Percentiles rank a stretch among this genome's conserved stretches.
These are phyloP conservation scores for Cladopsammia gracilis DNA, from an alignment of 64 coral and sea anemone genomes.

Conservation along the genomic window DNA sequence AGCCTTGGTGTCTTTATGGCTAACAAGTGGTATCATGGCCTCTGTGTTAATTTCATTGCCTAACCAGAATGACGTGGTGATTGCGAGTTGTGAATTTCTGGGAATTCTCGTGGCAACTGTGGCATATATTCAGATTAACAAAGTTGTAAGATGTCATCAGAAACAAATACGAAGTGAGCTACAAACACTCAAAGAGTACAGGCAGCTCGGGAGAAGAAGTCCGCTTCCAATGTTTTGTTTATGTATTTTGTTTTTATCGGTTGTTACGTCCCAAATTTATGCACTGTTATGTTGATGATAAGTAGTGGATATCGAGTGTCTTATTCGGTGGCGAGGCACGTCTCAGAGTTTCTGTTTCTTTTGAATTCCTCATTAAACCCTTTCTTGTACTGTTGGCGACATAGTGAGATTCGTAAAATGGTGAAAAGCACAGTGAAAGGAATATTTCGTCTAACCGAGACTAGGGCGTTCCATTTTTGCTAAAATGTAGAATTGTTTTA, in stretches of 20 bases:
- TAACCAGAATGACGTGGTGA: not conserved
- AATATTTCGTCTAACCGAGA: not conserved
- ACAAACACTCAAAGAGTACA: not conserved
- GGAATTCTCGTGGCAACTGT: not conserved
- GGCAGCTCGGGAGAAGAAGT: not conserved
- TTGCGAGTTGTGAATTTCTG: not conserved
- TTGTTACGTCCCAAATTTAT: not conserved
- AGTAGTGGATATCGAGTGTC: no score
- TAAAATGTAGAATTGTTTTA: not conserved
- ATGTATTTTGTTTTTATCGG: not conserved
- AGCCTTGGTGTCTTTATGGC: not conserved
- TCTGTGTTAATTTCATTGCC: not conserved
- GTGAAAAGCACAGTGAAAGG: not conserved
- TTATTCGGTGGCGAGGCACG: not conserved
- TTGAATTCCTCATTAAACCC: conserved; percentile 43
- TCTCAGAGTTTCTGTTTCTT: not conserved
- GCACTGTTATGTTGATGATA: not conserved
- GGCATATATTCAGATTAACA: conserved; percentile 15
- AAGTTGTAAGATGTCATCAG: conserved; percentile 19
- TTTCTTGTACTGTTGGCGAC: conserved; percentile 20
- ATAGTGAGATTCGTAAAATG: conserved; percentile 5
- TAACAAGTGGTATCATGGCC: not conserved
- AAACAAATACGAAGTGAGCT: conserved; percentile 19
- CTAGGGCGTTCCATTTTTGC: no score
- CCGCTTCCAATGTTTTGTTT: not conserved